These are phyloP conservation scores for Chiloscyllium plagiosum DNA, from an alignment of 2,113 vertebrate species.

Conservation along the genomic window DNA sequence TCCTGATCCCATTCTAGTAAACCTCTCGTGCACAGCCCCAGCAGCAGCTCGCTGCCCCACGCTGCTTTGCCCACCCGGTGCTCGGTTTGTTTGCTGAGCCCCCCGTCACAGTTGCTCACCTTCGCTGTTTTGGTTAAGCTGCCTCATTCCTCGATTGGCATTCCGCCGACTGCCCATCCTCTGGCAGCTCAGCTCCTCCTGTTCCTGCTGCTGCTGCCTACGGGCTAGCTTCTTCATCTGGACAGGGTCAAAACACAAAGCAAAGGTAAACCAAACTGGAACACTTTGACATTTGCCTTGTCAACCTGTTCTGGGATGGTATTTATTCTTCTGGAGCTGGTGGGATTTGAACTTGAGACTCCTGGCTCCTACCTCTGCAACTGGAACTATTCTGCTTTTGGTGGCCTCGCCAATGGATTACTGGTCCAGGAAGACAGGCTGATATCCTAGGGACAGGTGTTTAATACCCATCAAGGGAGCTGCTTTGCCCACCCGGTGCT, in stretches of 20 bases:
- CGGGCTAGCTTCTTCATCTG: constrained; percentile 89
- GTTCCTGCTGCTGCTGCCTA: constrained; percentile 77
- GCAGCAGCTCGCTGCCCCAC: too few relatives aligned
- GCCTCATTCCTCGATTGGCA: constrained; percentile 63
- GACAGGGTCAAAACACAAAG: neutral
- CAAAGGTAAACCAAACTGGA: neutral
- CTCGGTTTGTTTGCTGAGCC: neutral
- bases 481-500: too few relatives aligned
- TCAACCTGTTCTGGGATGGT: too few relatives aligned
- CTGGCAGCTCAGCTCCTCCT: constrained; percentile 64
- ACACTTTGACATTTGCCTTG: neutral
- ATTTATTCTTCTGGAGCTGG: too few relatives aligned
- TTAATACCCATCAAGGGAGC: too few relatives aligned
- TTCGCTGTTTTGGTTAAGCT: constrained; percentile 77
- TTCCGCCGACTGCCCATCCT: constrained; percentile 63
- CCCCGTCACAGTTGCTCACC: constrained; percentile 52
- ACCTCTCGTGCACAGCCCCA: neutral
- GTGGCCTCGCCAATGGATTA: too few relatives aligned
- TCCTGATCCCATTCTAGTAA: too few relatives aligned
- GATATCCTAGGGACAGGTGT: too few relatives aligned
- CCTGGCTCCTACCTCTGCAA: too few relatives aligned
- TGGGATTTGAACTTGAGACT: too few relatives aligned
- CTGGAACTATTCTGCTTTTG: too few relatives aligned
- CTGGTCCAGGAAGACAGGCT: too few relatives aligned
- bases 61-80: neutral